Base-by-base conservation (phyloP, 2,888 invertebrate species). In the Acleris literana region DNA sequence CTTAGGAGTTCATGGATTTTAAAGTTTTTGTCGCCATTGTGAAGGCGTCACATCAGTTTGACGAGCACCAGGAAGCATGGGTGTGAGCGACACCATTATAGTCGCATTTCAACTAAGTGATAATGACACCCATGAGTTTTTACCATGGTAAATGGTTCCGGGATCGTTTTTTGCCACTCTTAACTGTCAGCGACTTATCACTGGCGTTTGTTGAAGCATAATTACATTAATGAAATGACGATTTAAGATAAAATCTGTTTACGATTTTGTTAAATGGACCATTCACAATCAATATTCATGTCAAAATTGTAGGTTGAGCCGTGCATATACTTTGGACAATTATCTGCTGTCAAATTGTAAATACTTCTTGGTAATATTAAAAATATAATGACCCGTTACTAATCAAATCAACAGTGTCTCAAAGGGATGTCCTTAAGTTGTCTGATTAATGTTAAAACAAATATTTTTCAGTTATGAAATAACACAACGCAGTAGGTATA, bases 101-200 rank as follows among this genome's bases (percentile, higher is more conserved):
- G 48, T 57, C 62, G 48, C 57, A 57, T 62, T 62, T 62, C 33
- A 60, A 46, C 51, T 43, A 39, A 56, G 49, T 60, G 44, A 48
- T 61, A 65, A 61, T 65, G 22, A 18, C 51, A 56, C 55, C 65
- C 55, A 60, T 60, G 17, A 51, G 29, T 65, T 60, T 64, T 49
- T 54, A 22, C 43, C 13, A 51, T 46, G 43, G n/a, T 18, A 43
- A 59, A 54, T n/a, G 55, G 53, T 58, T 59, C 58, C 51, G 51
- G 20, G 29, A 33, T 44, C 29, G 13, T 65, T 63, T 65, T 65
- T 60, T 65, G 49, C 7, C 1, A n/a, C 51, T 44, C 56, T 29
- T 20, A 51, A 16, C 44, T 52, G 60, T 52, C 60, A 61, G 48
- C 17, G n/a, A n/a, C 54, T 22, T 44, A 48, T 56, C 55, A 60